Percentiles rank a stretch among this genome's conserved stretches.
These are phyloP conservation scores for Vulpes ferrilata DNA, from an alignment of 2,113 vertebrate species.

Conservation along the genomic window DNA sequence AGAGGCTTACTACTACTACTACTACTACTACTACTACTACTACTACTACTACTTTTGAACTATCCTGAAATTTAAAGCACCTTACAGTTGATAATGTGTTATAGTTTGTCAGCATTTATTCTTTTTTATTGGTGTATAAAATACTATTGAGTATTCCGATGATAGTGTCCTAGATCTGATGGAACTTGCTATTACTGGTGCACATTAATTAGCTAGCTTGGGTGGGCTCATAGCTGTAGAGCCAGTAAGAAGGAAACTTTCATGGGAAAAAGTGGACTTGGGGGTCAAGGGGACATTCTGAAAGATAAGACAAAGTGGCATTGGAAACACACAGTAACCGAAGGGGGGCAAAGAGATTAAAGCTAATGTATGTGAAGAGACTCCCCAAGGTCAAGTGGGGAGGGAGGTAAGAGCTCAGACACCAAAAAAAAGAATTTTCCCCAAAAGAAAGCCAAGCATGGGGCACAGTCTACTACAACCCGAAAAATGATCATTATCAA, in stretches of 20 bases:
- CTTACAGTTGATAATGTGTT: not conserved
- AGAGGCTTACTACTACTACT: not conserved
- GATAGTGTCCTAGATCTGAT: not conserved
- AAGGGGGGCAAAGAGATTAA: not conserved
- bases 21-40: not conserved
- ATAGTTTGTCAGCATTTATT: not conserved
- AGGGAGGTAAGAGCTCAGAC: not conserved
- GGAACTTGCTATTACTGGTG: not conserved
- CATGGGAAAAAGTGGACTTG: not conserved
- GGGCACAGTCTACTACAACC: not conserved
- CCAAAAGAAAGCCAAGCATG: not conserved
- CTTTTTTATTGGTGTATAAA: not conserved
- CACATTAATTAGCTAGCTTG: not conserved
- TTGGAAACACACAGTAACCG: not conserved
- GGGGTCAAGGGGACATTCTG: not conserved
- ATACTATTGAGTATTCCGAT: not conserved
- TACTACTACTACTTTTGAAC: not conserved
- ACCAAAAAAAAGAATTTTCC: not conserved
- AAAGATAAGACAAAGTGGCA: not conserved
- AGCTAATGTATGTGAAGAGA: not conserved
- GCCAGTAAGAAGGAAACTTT: not conserved
- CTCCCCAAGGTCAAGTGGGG: not conserved
- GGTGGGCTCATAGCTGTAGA: not conserved
- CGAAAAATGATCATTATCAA: not conserved
- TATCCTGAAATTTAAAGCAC: not conserved